phyloP scores from a whole-genome alignment of 1,140 invertebrate genomes.

The Condylostylus longicornis region DNA sequence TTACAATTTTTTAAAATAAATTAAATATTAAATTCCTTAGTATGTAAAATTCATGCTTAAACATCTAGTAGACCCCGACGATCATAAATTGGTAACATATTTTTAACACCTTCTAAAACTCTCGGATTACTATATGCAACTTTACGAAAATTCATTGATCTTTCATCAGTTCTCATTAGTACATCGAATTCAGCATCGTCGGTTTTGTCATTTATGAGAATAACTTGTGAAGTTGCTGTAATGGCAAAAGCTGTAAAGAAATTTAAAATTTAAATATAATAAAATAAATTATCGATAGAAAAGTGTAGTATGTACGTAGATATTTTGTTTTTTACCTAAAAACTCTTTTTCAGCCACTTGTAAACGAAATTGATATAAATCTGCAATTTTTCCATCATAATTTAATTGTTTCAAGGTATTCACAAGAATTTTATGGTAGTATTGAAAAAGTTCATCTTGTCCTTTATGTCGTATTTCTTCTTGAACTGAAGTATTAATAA shows the following conservation, averaged over 20 bases:
- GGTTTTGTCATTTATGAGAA: constrained; percentile 20
- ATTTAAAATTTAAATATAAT: neutral
- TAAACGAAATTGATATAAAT: constrained; percentile 16
- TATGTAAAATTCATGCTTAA: too few relatives aligned
- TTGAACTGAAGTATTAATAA: constrained; percentile 17
- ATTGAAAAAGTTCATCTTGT: constrained; percentile 17
- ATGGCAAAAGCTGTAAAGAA: constrained; percentile 15
- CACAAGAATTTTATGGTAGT: constrained; percentile 19
- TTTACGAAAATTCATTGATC: constrained; percentile 16
- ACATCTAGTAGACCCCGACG: constrained; percentile 20
- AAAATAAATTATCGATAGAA: neutral
- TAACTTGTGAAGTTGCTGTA: constrained; percentile 11
- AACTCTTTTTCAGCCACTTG: constrained; percentile 21
- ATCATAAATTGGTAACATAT: constrained; percentile 20
- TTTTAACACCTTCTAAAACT: constrained; percentile 14
- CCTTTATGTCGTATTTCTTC: constrained; percentile 11
- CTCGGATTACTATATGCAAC: constrained; percentile 15
- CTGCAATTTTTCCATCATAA: constrained; percentile 19
- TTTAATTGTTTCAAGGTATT: constrained; percentile 16
- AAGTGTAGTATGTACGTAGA: neutral
- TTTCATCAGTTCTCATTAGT: constrained; percentile 16
- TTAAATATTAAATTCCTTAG: too few relatives aligned
- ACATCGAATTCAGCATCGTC: constrained; percentile 22
- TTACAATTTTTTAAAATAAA: too few relatives aligned
- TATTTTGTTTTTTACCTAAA: constrained; percentile 15